A percentile compares a stretch with the other conserved stretches of the same genome.
Evolutionary conservation across 2,888 invertebrate genomes (phyloP).

Genomic region (Hyppa rectilinea): DNA sequence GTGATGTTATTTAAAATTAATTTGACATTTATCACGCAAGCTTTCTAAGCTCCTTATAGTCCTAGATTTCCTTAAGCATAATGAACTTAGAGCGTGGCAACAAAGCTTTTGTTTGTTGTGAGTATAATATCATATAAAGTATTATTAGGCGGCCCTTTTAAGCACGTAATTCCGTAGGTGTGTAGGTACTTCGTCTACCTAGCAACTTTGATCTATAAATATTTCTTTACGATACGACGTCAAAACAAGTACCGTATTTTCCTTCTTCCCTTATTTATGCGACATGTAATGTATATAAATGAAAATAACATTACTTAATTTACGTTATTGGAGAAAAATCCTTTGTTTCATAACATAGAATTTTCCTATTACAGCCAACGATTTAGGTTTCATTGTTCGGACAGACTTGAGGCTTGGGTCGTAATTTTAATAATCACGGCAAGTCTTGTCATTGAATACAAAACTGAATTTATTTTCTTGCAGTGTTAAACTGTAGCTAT

Average conservation of each 20-base stretch:
- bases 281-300: slow-evolving; percentile 8
- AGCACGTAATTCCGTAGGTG: slow-evolving; percentile 11
- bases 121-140: not conserved
- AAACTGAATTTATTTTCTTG: slow-evolving; percentile 36
- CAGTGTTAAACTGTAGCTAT: slow-evolving; percentile 15
- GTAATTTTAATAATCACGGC: slow-evolving; percentile 28
- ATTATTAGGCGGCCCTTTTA: slow-evolving; percentile 22
- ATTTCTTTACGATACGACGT: slow-evolving; percentile 27
- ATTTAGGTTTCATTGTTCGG: slow-evolving; percentile 52
- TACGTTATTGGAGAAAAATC: slow-evolving; percentile 12
- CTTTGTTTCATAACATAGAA: slow-evolving; percentile 29
- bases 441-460: slow-evolving; percentile 25
- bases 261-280: slow-evolving; percentile 22
- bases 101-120: slow-evolving; percentile 14
- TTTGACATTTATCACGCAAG: not conserved
- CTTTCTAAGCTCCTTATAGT: not conserved
- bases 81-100: not conserved
- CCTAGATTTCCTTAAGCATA: not conserved
- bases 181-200: not conserved
- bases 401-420: slow-evolving; percentile 4
- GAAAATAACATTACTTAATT: slow-evolving; percentile 25
- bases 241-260: slow-evolving; percentile 20
- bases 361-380: slow-evolving; percentile 21
- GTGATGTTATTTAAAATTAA: not conserved
- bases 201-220: slow-evolving; percentile 34